Percentiles rank a stretch among this genome's conserved stretches.
These are phyloP conservation scores for Clavelina lepadiformis DNA, from an alignment of 23 tunicate genomes.

Conservation along the genomic window DNA sequence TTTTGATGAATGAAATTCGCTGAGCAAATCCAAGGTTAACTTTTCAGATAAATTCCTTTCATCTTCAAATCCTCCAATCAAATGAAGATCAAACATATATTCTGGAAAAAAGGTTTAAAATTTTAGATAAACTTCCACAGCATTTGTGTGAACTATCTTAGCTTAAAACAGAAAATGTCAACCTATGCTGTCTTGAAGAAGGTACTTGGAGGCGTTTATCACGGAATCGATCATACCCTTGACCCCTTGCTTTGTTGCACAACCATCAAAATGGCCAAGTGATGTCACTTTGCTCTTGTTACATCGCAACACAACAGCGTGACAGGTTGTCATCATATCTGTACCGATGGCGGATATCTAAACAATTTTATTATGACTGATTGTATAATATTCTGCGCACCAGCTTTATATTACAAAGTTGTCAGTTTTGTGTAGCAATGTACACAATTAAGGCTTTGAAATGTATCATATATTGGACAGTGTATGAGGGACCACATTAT, in stretches of 20 bases:
- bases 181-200: too few species aligned
- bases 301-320: constrained; percentile 48
- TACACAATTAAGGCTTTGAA: too few species aligned
- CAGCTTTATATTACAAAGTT: too few species aligned
- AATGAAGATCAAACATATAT: constrained; percentile 31
- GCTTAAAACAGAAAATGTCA: too few species aligned
- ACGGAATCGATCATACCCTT: constrained; percentile 37
- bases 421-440: too few species aligned
- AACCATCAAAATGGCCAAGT: constrained; percentile 80
- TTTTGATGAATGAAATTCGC: constrained; percentile 8
- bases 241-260: constrained; percentile 28
- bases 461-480: too few species aligned
- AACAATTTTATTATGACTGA: constrained; percentile 3
- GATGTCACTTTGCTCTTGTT: constrained; percentile 28
- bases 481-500: too few species aligned
- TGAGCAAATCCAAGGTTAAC: constrained; percentile 28
- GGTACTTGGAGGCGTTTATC: not conserved
- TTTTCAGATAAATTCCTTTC: constrained; percentile 31
- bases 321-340: constrained; percentile 91
- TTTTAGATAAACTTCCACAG: too few species aligned
- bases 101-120: constrained; percentile 22
- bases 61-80: constrained; percentile 71
- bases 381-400: too few species aligned
- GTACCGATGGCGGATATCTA: constrained; percentile 46
- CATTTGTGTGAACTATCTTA: too few species aligned